Percentiles rank a stretch among this genome's conserved stretches.
Conservation (phyloP, 2,113 vertebrate species). For the Lichenostomus cassidix region DNA sequence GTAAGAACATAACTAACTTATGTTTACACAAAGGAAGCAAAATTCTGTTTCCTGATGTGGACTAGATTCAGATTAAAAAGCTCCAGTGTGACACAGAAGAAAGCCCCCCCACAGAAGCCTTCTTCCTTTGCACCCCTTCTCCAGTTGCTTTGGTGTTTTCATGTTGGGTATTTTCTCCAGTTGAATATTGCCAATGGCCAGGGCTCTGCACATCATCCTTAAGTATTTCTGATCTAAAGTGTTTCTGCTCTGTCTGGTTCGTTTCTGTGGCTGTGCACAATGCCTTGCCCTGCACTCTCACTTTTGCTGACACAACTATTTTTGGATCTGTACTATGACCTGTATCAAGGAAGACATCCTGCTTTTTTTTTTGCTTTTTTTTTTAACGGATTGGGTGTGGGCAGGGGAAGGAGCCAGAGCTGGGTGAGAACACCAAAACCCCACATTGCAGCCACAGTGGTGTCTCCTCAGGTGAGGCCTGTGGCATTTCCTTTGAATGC, state of each 20-base stretch:
- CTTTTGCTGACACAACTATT: neutral
- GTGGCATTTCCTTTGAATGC: neutral
- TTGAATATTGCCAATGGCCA: neutral
- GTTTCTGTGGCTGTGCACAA: neutral
- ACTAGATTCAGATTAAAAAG: neutral
- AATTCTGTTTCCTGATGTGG: neutral
- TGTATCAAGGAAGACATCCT: neutral
- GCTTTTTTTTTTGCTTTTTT: neutral
- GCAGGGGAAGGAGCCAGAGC: neutral
- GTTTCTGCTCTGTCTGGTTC: neutral
- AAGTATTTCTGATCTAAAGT: neutral
- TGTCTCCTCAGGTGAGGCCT: neutral
- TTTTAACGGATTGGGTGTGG: neutral
- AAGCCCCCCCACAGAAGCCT: fast-evolving
- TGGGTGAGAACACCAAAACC: neutral
- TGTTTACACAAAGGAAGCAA: neutral
- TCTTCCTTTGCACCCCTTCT: neutral
- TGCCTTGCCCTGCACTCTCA: neutral
- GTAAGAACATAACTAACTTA: neutral
- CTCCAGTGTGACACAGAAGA: neutral
- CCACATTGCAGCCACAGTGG: fast-evolving
- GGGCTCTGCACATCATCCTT: neutral
- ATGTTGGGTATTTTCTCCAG: neutral
- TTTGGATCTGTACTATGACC: slow-evolving; percentile 13
- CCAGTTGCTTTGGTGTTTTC: neutral